phyloP scores from a whole-genome alignment of 2,888 invertebrate genomes.

The Lycaena phlaeas region DNA sequence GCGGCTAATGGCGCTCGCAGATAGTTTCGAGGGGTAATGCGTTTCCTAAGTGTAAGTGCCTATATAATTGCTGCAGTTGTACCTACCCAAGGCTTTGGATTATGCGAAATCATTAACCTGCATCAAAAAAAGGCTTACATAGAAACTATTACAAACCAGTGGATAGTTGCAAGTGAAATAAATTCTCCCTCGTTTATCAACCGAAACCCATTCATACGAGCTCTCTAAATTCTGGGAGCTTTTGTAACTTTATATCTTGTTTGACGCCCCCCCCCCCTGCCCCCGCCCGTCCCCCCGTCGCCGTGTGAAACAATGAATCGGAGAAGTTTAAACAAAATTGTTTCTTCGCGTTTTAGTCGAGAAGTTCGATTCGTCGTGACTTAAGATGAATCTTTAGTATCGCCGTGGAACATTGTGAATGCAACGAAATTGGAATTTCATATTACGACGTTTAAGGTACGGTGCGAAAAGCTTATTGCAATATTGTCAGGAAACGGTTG shows the following conservation, averaged over 20 bases:
- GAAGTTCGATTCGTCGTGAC: slow-evolving; percentile 9
- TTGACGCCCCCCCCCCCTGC: slow-evolving; percentile 11
- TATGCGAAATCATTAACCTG: too few species aligned
- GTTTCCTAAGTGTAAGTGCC: too few species aligned
- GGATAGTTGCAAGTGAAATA: slow-evolving; percentile 9
- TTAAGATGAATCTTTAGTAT: background rate
- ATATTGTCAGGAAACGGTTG: too few species aligned
- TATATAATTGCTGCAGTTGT: too few species aligned
- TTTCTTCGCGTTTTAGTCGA: background rate
- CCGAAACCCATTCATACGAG: slow-evolving; percentile 11
- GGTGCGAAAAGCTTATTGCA: too few species aligned
- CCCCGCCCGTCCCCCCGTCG: background rate
- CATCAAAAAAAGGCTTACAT: too few species aligned
- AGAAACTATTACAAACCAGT: too few species aligned
- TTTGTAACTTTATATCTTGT: slow-evolving; percentile 14
- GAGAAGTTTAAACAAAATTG: slow-evolving; percentile 13
- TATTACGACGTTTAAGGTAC: background rate
- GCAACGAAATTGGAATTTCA: background rate
- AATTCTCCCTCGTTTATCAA: slow-evolving; percentile 11
- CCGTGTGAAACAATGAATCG: slow-evolving; percentile 20
- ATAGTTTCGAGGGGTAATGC: too few species aligned
- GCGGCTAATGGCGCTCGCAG: too few species aligned
- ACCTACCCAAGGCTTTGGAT: too few species aligned
- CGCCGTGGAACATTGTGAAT: background rate
- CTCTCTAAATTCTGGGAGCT: slow-evolving; percentile 5